Conservation (phyloP, 2,113 vertebrate species). For the Notarius lentiginosus region DNA sequence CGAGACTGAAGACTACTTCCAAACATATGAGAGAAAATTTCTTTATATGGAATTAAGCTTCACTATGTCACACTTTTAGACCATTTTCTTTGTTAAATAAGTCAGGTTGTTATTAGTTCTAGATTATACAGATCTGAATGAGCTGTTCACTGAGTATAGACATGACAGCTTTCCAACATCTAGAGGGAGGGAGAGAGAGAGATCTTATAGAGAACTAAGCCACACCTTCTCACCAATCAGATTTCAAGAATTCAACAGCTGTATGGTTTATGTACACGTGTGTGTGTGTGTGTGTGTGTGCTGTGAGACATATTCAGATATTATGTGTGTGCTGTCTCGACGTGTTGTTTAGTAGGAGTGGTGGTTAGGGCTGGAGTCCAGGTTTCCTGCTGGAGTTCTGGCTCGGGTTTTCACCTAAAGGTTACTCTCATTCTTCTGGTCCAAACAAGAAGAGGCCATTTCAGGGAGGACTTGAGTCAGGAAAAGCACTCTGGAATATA, state of each 20-base stretch:
- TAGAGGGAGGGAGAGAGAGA: too few relatives aligned
- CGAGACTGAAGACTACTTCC: too few relatives aligned
- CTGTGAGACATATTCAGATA: too few relatives aligned
- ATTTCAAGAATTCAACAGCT: background rate
- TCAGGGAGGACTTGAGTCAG: background rate
- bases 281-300: too few relatives aligned
- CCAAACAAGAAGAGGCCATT: slow-evolving; percentile 5
- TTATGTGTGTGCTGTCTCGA: background rate
- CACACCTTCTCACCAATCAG: background rate
- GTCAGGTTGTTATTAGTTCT: too few relatives aligned
- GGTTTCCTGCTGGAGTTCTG: background rate
- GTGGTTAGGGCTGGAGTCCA: too few relatives aligned
- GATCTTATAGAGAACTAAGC: too few relatives aligned
- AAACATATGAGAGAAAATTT: background rate
- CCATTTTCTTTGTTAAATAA: too few relatives aligned
- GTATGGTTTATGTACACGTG: background rate
- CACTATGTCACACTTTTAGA: too few relatives aligned
- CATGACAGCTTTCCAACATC: too few relatives aligned
- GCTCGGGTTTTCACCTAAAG: background rate
- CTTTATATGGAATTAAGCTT: too few relatives aligned
- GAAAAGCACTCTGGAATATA: background rate
- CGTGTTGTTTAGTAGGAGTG: background rate
- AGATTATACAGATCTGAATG: background rate
- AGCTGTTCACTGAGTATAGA: background rate
- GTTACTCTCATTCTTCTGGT: slow-evolving; percentile 21